Conservation (phyloP, 2,797 vertebrate genomes). For the Echiichthys vipera region DNA sequence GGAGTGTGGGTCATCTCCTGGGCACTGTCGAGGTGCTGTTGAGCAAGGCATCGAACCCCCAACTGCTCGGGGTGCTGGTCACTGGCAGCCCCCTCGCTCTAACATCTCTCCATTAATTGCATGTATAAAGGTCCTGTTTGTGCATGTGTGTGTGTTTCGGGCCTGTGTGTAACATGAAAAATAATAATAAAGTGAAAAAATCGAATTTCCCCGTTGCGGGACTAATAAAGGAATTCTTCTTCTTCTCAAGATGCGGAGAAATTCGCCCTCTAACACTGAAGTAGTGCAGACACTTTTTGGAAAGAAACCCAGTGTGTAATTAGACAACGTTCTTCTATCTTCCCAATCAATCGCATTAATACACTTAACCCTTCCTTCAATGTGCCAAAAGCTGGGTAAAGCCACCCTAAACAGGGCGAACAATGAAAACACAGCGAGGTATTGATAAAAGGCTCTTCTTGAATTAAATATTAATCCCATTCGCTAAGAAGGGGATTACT, state of each 20-base stretch:
- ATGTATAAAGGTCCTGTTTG: too few species aligned
- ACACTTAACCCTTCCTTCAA: slow-evolving; percentile 4
- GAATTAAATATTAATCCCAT: slow-evolving; percentile 76
- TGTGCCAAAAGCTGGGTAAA: slow-evolving; percentile 45
- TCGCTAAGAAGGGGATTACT: slow-evolving; percentile 72
- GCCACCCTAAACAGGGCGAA: slow-evolving; percentile 39
- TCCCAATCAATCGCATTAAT: slow-evolving; percentile 15
- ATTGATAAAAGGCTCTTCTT: slow-evolving; percentile 71
- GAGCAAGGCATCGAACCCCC: too few species aligned
- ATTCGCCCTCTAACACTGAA: background rate
- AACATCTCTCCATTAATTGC: too few species aligned
- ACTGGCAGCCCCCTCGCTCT: too few species aligned
- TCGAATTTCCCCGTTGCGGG: too few species aligned
- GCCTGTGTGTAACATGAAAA: too few species aligned
- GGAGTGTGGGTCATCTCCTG: too few species aligned
- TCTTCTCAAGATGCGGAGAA: background rate
- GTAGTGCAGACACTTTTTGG: background rate
- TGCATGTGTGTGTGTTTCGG: too few species aligned
- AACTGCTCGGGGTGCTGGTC: too few species aligned
- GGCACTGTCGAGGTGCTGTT: too few species aligned
- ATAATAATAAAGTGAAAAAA: too few species aligned
- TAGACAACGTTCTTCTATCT: slow-evolving; percentile 20
- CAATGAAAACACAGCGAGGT: slow-evolving; percentile 38
- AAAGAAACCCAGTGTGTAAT: background rate
- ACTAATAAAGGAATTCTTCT: too few species aligned